Evolutionary conservation across 2,113 vertebrate species (phyloP), one percentile per base, ranked within the genome.

Genomic region (Bombycilla garrulus): DNA sequence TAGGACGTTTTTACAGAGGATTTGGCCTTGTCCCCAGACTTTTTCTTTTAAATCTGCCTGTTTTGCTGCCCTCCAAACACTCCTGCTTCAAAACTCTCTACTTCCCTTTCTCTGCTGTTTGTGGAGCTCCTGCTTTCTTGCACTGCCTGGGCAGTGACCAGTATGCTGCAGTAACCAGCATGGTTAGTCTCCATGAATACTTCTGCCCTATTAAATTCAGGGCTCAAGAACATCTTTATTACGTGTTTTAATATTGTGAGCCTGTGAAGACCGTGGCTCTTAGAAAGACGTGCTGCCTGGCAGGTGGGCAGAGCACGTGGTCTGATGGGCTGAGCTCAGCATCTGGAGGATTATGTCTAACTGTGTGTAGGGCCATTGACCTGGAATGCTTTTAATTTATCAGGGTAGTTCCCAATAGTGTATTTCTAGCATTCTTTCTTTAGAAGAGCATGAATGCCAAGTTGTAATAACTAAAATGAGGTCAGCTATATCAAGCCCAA

Each of bases 401-500:
- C 70, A 67, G 48, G 51, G 65, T 90, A 94, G 72, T 36, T 95
- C 86, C 82, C 82, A 81, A 70, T 40, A 73, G 44, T 0, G 0
- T 91, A 48, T 88, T 93, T 92, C 64, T 74, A 90, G 51, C 7
- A 29, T 94, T 90, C n/a, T 81, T 95, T 88, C 80, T 92, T 90
- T 78, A 86, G 56, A 86, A n/a, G 64, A 66, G 31, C 71, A 77
- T 24, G 24, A 86, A 90, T 73, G 88, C 92, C 92, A 94, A 92
- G 86, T 78, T 10, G 26, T 77, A 93, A 69, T 74, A 73, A 92
- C 69, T 56, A 51, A 78, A 95, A 92, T 91, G 71, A 96, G 44
- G 72, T 92, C 92, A 92, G 56, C 69, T 86, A 12, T 67, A 81
- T 91, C 67, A 71, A 51, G 47, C 69, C 80, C 64, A 86, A 83